Conservation (phyloP, 2,888 invertebrate species). For the Apamea monoglypha region DNA sequence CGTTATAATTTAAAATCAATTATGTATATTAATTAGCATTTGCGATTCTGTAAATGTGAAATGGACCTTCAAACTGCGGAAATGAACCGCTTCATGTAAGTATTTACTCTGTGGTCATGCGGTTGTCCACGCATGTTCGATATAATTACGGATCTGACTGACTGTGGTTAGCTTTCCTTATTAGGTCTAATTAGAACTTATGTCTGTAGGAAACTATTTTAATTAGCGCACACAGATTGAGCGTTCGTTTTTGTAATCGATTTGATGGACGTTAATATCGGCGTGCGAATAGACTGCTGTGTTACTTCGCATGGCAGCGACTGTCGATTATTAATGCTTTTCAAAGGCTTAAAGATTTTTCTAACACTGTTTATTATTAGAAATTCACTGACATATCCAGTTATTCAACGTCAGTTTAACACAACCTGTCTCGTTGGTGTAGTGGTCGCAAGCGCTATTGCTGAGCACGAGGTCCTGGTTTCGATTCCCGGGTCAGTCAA, state of each 20-base stretch:
- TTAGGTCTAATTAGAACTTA: slow-evolving; percentile 48
- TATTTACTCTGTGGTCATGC: slow-evolving; percentile 16
- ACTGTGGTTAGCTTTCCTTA: slow-evolving; percentile 46
- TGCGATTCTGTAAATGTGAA: background rate
- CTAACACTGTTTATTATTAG: background rate
- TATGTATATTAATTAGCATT: background rate
- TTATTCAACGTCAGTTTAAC: background rate
- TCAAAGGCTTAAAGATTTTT: background rate
- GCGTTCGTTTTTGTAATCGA: background rate
- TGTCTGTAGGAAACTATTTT: slow-evolving; percentile 31
- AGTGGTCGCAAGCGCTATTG: background rate
- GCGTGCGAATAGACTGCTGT: background rate
- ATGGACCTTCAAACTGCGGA: background rate
- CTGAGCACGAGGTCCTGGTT: background rate
- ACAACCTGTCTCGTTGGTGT: background rate
- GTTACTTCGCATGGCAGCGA: background rate
- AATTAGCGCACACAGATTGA: slow-evolving; percentile 36
- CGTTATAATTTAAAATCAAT: too few species aligned
- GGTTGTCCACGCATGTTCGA: background rate
- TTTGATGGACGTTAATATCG: slow-evolving; percentile 1
- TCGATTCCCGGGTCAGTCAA: background rate
- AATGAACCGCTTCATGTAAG: background rate
- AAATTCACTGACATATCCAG: too few species aligned
- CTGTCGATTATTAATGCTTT: background rate
- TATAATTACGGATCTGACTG: slow-evolving; percentile 26